Conservation (phyloP, 2,888 invertebrate genomes). For the Diaprepes abbreviatus region DNA sequence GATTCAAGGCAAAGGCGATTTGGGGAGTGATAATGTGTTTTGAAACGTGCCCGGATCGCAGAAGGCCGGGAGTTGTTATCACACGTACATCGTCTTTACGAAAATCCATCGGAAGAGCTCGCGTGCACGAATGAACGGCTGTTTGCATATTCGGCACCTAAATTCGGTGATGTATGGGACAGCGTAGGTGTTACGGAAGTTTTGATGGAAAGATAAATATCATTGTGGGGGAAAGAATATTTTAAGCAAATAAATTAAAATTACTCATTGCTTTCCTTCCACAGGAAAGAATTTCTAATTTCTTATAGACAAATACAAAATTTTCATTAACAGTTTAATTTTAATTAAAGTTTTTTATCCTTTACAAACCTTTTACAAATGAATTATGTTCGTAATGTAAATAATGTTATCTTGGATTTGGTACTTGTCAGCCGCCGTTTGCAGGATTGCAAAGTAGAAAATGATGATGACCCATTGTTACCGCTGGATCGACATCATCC, state of each 20-base stretch:
- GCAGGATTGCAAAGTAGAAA: no score
- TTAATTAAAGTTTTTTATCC: no score
- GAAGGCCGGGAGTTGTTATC: conserved; percentile 65
- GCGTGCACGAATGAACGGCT: conserved; percentile 64
- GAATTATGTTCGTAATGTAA: no score
- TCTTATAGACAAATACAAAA: no score
- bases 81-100: conserved; percentile 67
- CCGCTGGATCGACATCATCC: no score
- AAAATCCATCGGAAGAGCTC: conserved; percentile 65
- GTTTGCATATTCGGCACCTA: conserved; percentile 60
- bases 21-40: conserved; percentile 54
- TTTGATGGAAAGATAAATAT: neutral
- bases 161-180: conserved; percentile 41
- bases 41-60: conserved; percentile 54
- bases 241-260: neutral
- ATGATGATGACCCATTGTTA: no score
- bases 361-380: no score
- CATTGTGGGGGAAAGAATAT: neutral
- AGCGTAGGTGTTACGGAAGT: conserved; percentile 25
- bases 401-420: no score
- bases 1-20: conserved; percentile 43
- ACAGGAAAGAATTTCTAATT: no score
- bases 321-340: no score
- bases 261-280: no score
- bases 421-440: no score